phyloP scores from a whole-genome alignment of 2,888 invertebrate genomes.

The Ceriagrion tenellum region DNA sequence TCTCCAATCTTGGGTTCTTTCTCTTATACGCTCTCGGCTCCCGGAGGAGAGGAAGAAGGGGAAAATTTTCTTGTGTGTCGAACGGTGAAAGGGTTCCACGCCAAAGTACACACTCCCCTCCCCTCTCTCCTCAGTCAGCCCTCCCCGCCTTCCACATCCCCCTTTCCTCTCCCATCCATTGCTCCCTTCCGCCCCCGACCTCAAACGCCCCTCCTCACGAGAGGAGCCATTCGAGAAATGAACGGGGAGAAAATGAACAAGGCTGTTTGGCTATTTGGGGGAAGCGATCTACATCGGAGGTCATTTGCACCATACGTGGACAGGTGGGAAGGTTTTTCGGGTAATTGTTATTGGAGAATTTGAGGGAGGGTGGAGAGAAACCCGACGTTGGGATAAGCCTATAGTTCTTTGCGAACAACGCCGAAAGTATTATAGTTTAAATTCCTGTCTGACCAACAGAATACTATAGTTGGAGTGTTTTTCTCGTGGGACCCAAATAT shows the following conservation, averaged over 20 bases:
- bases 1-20: slow-evolving; percentile 31
- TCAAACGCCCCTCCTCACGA: neutral
- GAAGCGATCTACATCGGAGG: too few species aligned
- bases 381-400: too few species aligned
- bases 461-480: too few species aligned
- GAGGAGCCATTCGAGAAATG: slow-evolving; percentile 10
- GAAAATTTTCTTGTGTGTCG: slow-evolving; percentile 21
- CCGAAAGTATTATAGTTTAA: too few species aligned
- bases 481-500: too few species aligned
- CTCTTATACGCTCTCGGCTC: neutral
- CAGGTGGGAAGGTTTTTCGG: too few species aligned
- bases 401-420: too few species aligned
- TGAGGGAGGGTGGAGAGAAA: too few species aligned
- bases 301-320: too few species aligned
- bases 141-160: neutral
- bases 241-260: neutral
- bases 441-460: too few species aligned
- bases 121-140: too few species aligned
- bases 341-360: too few species aligned
- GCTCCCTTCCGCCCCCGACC: neutral
- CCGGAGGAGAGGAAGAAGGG: neutral
- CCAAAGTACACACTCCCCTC: neutral
- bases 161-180: neutral
- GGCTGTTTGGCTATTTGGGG: neutral
- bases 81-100: slow-evolving; percentile 44